phyloP scores from a whole-genome alignment of 2,888 invertebrate species.

The Thecophora atra region DNA sequence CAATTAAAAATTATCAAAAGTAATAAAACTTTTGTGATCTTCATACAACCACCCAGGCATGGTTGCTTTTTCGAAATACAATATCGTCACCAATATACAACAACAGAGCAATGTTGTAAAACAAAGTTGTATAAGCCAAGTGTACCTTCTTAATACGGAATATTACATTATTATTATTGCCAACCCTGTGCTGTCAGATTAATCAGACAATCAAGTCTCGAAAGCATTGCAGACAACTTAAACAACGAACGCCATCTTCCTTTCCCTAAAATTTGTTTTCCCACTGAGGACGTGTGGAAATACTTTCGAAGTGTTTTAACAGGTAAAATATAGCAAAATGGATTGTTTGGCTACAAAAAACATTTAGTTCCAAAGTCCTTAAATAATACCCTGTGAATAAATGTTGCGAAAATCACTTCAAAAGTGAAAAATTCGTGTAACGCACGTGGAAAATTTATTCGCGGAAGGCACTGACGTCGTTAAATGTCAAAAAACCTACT shows the following conservation, averaged over 20 bases:
- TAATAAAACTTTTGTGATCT: no score
- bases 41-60: no score
- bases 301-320: conserved; percentile 64
- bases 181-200: conserved; percentile 35
- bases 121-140: no score
- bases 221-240: conserved; percentile 47
- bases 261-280: conserved; percentile 62
- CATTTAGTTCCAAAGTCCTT: conserved; percentile 37
- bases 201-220: conserved; percentile 38
- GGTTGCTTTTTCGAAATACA: no score
- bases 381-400: conserved; percentile 7
- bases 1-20: no score
- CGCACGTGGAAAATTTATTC: conserved; percentile 56
- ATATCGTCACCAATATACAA: no score
- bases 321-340: conserved; percentile 56
- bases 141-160: neutral
- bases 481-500: conserved; percentile 43
- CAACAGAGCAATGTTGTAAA: no score
- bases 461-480: neutral
- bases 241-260: conserved; percentile 57
- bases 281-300: conserved; percentile 65
- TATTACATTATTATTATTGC: conserved; percentile 1
- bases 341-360: conserved; percentile 32
- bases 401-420: neutral
- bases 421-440: conserved; percentile 27